Percentiles rank a stretch among this genome's conserved stretches.
phyloP scores from a whole-genome alignment of 2,797 vertebrate species.

The Distichodus sexfasciatus region DNA sequence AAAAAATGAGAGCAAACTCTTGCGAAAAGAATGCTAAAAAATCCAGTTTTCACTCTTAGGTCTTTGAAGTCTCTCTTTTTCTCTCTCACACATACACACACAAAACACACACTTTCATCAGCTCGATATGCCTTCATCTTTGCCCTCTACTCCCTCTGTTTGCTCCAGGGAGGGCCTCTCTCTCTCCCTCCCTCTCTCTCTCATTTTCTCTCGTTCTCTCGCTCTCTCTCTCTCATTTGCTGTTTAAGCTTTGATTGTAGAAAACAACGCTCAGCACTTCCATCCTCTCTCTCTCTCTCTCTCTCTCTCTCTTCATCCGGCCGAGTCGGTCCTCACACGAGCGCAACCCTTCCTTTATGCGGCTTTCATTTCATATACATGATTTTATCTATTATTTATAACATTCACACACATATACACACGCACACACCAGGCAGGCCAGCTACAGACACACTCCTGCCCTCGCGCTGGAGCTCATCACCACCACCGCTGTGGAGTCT shows the following conservation, averaged over 20 bases:
- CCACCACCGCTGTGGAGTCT: not conserved
- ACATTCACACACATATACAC: conserved; percentile 47
- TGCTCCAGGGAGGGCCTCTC: conserved; percentile 64
- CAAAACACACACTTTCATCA: conserved; percentile 62
- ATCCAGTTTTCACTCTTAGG: conserved; percentile 61
- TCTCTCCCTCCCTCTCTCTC: conserved; percentile 39
- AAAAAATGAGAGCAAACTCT: conserved; percentile 48
- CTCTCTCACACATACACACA: conserved; percentile 44
- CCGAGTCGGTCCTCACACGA: conserved; percentile 45
- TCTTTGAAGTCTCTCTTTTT: conserved; percentile 64
- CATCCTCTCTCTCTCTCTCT: conserved; percentile 29
- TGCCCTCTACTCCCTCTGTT: conserved; percentile 54
- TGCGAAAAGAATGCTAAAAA: conserved; percentile 48
- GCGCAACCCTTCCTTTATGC: conserved; percentile 58
- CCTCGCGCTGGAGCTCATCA: conserved; percentile 6
- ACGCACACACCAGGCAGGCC: not conserved
- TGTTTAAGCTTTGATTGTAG: conserved; percentile 70
- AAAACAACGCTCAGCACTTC: conserved; percentile 61
- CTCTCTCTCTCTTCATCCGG: conserved; percentile 58
- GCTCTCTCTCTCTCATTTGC: conserved; percentile 56
- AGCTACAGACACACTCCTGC: not conserved
- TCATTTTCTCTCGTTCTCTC: not conserved
- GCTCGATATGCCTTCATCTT: conserved; percentile 69
- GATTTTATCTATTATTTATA: conserved; percentile 75
- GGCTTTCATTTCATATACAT: conserved; percentile 56